A percentile compares a stretch with the other conserved stretches of the same genome.
Evolutionary conservation across 2,888 invertebrate genomes (phyloP).

Genomic region (Thysanoteuthis rhombus): DNA sequence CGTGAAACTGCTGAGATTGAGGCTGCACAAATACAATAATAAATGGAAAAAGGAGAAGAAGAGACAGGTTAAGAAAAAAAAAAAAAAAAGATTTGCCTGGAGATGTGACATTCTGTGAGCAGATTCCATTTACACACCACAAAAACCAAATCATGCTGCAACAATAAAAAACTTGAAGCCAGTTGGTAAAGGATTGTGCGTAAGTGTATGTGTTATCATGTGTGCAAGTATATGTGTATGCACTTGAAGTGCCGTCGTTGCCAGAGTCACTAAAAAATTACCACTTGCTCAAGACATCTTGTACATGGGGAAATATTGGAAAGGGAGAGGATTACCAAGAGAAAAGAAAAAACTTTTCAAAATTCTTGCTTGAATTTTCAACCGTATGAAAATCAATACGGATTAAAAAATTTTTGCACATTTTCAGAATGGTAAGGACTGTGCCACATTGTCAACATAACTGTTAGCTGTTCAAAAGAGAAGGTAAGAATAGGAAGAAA

Average conservation of each 20-base stretch:
- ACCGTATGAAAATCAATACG: too few relatives aligned
- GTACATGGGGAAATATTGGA: too few relatives aligned
- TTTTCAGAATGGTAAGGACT: too few relatives aligned
- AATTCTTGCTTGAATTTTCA: too few relatives aligned
- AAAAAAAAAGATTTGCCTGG: not conserved
- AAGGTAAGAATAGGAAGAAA: too few relatives aligned
- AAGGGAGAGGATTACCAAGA: not conserved
- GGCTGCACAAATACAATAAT: not conserved
- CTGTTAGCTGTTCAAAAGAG: not conserved
- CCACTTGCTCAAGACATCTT: not conserved
- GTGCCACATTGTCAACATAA: too few relatives aligned
- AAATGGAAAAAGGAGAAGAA: too few relatives aligned
- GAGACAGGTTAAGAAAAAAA: not conserved
- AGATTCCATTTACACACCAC: not conserved
- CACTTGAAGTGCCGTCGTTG: not conserved
- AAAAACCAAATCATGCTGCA: not conserved
- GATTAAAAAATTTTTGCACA: too few relatives aligned
- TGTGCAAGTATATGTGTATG: not conserved
- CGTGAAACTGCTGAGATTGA: not conserved
- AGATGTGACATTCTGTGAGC: not conserved
- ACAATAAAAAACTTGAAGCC: not conserved
- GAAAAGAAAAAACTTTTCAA: not conserved
- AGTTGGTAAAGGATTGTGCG: not conserved
- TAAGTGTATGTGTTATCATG: not conserved
- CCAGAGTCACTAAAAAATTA: not conserved